phyloP scores from a whole-genome alignment of 2,113 vertebrate species.

The Blennius ocellaris region DNA sequence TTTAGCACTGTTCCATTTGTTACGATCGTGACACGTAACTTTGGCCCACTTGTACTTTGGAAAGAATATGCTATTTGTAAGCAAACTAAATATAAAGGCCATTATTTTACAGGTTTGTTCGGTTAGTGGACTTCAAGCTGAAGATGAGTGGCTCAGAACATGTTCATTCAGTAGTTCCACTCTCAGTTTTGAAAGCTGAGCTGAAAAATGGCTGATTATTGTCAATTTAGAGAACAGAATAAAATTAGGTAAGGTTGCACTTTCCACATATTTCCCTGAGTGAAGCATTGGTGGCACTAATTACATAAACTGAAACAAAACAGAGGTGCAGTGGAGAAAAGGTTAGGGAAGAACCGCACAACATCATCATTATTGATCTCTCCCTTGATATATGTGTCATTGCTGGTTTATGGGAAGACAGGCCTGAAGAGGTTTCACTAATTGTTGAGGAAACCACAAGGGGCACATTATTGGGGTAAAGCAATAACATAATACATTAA shows the following conservation, averaged over 20 bases:
- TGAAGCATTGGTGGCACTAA: no score
- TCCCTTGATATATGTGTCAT: constrained; percentile 24
- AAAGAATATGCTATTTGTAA: neutral
- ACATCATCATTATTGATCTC: constrained; percentile 24
- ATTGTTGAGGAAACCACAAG: constrained; percentile 39
- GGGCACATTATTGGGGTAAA: constrained; percentile 29
- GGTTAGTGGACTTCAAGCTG: neutral
- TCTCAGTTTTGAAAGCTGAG: no score
- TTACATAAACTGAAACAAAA: neutral
- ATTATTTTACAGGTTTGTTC: neutral
- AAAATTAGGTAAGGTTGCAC: neutral
- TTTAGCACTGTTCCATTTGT: neutral
- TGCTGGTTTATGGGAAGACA: constrained; percentile 11
- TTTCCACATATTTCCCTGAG: neutral
- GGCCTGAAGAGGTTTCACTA: constrained; percentile 28
- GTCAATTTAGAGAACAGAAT: neutral
- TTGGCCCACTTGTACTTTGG: neutral
- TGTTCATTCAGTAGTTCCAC: no score
- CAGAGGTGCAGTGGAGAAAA: neutral
- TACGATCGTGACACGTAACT: neutral
- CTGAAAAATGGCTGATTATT: neutral
- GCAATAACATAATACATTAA: constrained; percentile 35
- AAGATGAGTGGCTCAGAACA: no score
- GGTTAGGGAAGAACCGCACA: neutral
- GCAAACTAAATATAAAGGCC: neutral